A percentile compares a stretch with the other conserved stretches of the same genome.
These are phyloP conservation scores for Stichopus horrens DNA, from an alignment of 53 echinoderm and acorn worm species.

Conservation along the genomic window DNA sequence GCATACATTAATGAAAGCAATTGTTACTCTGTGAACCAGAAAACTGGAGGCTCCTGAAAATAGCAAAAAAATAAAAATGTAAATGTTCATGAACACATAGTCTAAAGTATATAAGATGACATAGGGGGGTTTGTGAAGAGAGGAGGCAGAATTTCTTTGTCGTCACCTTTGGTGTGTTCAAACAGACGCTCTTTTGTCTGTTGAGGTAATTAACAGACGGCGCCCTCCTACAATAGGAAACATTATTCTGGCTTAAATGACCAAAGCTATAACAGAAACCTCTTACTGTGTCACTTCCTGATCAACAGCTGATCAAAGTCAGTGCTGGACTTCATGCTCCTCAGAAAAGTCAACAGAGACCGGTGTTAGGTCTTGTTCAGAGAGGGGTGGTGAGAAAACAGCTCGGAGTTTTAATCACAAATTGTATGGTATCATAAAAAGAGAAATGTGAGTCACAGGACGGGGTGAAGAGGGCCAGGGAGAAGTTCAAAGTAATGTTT, in stretches of 20 bases:
- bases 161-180: too few species aligned
- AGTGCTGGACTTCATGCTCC: too few species aligned
- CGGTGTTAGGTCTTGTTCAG: background rate
- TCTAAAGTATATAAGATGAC: too few species aligned
- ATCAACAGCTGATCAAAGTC: background rate
- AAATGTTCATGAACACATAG: too few species aligned
- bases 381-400: background rate
- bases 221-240: constrained; percentile 6
- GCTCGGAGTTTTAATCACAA: background rate
- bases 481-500: background rate
- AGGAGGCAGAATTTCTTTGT: too few species aligned
- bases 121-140: too few species aligned
- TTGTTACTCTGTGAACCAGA: too few species aligned
- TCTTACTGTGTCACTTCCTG: constrained; percentile 1
- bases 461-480: background rate
- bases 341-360: background rate
- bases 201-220: background rate
- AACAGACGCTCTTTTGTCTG: background rate
- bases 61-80: too few species aligned
- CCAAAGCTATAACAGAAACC: constrained; percentile 17
- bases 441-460: constrained; percentile 19
- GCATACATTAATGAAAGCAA: too few species aligned
- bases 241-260: constrained; percentile 10
- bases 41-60: too few species aligned
- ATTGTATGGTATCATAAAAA: background rate